Evolutionary conservation across 2,888 invertebrate species (phyloP), one percentile per base, ranked within the genome.

Genomic region (Eupithecia abbreviata): DNA sequence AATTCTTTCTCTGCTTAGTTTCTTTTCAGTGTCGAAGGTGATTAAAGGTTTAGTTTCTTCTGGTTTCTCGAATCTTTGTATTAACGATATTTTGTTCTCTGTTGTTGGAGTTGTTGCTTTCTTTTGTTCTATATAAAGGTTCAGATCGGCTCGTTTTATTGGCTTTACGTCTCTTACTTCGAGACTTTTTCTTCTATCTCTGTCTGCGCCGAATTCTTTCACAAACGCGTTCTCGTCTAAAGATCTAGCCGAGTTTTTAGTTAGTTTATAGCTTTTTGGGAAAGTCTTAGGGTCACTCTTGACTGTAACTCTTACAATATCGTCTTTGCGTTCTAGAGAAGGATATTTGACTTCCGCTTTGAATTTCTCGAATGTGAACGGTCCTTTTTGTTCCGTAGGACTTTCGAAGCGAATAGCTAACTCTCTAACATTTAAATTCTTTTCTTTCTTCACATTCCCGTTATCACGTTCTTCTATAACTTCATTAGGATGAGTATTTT

Each of bases 151-250:
- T 6, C 95, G 81, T 96, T 96, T 0, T 96, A 95, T 58, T 95
- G 96, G 86, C 96, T 96, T 96, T 5, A 95, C 95, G 12, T 96
- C 92, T 73, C 95, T 96, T 0, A 96, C 96, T 93, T 97, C 97
- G 47, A 96, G 85, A 51, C 96, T 96, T 88, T 96, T 97, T 77
- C 97, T 89, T 15, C 97, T 86, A n/a, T 93, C 90, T 69, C 86
- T 86, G 4, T 92, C 93, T n/a, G 85, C 85, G 0, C 96, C 96
- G 81, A 96, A 97, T 86, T 97, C 97, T 79, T 96, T 96, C 2
- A 96, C 93, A 83, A 97, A 97, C 13, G 97, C 97, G 81, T 96
- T 97, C 84, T 97, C 97, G 88, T 97, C 97, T 74, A 97, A 88
- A 0, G 97, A 97, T 45, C 97, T 92, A 0, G 97, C 96, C 0